phyloP scores from a whole-genome alignment of 2,113 vertebrate species.

The Tapirus terrestris region DNA sequence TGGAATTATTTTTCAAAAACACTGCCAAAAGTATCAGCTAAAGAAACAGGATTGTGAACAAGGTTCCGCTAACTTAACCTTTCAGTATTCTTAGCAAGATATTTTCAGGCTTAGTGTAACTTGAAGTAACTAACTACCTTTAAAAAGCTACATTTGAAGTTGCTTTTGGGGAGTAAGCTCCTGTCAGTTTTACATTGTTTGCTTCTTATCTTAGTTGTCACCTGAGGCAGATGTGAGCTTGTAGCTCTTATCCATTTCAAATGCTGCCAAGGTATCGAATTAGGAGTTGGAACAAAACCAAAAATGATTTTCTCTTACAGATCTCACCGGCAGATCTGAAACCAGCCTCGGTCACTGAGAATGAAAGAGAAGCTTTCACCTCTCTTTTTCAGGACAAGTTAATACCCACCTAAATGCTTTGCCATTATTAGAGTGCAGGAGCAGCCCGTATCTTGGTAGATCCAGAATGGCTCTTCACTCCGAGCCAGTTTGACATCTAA shows the following conservation, averaged over 20 bases:
- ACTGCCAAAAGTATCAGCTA: constrained; percentile 15
- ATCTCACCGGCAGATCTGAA: constrained; percentile 53
- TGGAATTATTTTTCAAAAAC: constrained; percentile 12
- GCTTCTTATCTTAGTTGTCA: constrained; percentile 69
- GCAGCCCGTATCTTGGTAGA: neutral
- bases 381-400: constrained; percentile 46
- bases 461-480: constrained; percentile 11
- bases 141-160: constrained; percentile 42
- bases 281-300: constrained; percentile 70
- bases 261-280: constrained; percentile 66
- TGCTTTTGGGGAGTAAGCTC: constrained; percentile 20
- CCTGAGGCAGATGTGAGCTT: constrained; percentile 60
- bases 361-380: constrained; percentile 51
- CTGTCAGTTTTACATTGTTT: constrained; percentile 44
- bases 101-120: constrained; percentile 34
- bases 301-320: constrained; percentile 58
- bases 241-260: constrained; percentile 57
- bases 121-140: constrained; percentile 51
- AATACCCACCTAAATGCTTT: constrained; percentile 54
- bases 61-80: neutral
- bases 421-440: neutral
- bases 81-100: constrained; percentile 44
- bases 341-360: neutral
- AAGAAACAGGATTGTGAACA: constrained; percentile 13
- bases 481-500: neutral